Evolutionary conservation across 2,888 invertebrate genomes (phyloP), one percentile per base, ranked within the genome.

Genomic region (Mythimna vitellina): DNA sequence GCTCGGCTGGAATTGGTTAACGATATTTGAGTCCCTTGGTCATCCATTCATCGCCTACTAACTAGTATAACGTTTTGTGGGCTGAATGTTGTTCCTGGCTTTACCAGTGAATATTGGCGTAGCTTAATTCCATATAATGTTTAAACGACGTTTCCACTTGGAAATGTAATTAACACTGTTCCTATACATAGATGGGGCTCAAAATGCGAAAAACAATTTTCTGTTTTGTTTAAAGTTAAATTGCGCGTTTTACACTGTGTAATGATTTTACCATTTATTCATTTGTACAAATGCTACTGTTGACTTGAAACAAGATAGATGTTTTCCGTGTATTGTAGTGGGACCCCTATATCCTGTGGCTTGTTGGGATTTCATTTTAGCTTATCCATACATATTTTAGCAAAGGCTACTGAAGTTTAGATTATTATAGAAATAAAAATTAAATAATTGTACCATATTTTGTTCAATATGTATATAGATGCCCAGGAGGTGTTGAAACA

Each of bases 171-270:
- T 64, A 85, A 69, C 66, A 77, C 86, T 87, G 88, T 91, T 91
- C 89, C 89, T 90, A 42, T 32, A 88, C 84, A 87, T 84, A 70
- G 49, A 3, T 83, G 86, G 81, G 78, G 76, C 65, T 84, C 58
- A 46, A 25, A 9, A 51, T 42, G 25, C 20, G 57, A 64, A 57
- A 66, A 63, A 35, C 57, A 22, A 38, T 38, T 46, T 72, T 62
- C 54, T 58, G 49, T 60, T 72, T 76, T 80, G 68, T 80, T 62
- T 29, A 12, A 72, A 70, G 29, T 67, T 65, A 17, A 35, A 66
- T 73, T 76, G 70, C 63, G 63, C 46, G 20, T 74, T 72, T 67
- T 72, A 58, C 64, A 66, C 17, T 29, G 10, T 17, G 10, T 53
- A 69, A 70, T 60, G 63, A 35, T 65, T 63, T 76, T 49, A 63